A percentile compares a stretch with the other conserved stretches of the same genome.
Evolutionary conservation across 2,888 invertebrate species (phyloP).

Genomic region (Cremastinae sp.): DNA sequence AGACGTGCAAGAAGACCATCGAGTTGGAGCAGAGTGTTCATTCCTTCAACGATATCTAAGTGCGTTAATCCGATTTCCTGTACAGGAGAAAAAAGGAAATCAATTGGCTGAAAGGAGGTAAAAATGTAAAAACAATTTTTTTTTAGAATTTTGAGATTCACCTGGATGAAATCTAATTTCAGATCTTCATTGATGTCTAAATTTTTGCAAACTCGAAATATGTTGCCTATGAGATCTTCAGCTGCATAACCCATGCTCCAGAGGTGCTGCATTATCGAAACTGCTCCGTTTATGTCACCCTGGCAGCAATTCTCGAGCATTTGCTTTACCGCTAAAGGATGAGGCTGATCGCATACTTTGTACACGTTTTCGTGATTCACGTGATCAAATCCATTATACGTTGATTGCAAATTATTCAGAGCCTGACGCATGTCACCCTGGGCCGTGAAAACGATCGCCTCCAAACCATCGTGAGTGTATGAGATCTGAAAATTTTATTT

Average conservation of each 20-base stretch:
- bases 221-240: constrained; percentile 97
- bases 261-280: constrained; percentile 90
- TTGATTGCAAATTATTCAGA: constrained; percentile 97
- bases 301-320: constrained; percentile 93
- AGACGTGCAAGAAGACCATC: constrained; percentile 93
- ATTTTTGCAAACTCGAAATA: constrained; percentile 96
- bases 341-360: constrained; percentile 99
- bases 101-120: not conserved
- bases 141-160: not conserved
- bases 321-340: constrained; percentile 94
- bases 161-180: not conserved
- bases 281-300: constrained; percentile 92
- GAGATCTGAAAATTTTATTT: constrained; percentile 82
- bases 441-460: constrained; percentile 98
- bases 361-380: constrained; percentile 97
- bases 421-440: constrained; percentile 99
- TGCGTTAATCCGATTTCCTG: constrained; percentile 96
- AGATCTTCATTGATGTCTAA: constrained; percentile 90
- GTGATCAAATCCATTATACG: constrained; percentile 94
- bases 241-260: constrained; percentile 97
- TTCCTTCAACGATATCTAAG: constrained; percentile 94
- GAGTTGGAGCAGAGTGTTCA: constrained; percentile 93
- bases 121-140: constrained; percentile 80
- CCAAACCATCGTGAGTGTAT: constrained; percentile 95
- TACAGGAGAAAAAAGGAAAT: constrained; percentile 65